Percentiles rank a stretch among this genome's conserved stretches.
Conservation (phyloP, 2,888 invertebrate species). For the Muscina levida region DNA sequence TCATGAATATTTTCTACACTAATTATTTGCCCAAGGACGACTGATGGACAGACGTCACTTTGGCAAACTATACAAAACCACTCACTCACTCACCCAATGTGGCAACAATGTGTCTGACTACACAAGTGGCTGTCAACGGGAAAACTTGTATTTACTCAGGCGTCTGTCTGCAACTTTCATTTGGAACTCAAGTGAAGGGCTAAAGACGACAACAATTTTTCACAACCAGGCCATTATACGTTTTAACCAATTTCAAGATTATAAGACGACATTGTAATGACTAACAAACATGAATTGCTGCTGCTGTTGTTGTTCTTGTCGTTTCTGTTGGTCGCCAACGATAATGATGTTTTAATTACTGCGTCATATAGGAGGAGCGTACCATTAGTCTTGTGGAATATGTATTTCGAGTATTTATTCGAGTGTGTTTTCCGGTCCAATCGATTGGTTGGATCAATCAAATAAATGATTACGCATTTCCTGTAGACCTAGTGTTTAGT, state of each 20-base stretch:
- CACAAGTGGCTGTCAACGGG: conserved; percentile 6
- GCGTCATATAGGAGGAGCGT: too few species aligned
- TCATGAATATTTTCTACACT: conserved; percentile 22
- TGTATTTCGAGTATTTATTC: neutral
- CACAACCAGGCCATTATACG: neutral
- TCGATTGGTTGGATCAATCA: neutral
- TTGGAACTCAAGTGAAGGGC: conserved; percentile 6
- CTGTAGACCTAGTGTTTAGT: too few species aligned
- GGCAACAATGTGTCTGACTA: conserved; percentile 2
- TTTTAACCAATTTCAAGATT: neutral
- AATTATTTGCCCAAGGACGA: conserved; percentile 18
- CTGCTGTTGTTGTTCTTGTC: neutral
- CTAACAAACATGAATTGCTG: conserved; percentile 1
- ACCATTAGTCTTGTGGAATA: too few species aligned
- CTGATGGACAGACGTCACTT: neutral
- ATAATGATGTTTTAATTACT: conserved; percentile 31
- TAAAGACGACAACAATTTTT: neutral
- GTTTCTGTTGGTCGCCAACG: neutral
- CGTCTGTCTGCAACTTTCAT: neutral
- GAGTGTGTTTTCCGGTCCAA: conserved; percentile 3
- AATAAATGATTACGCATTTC: neutral
- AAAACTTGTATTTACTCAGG: conserved; percentile 21
- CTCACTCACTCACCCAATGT: too few species aligned
- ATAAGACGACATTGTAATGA: conserved; percentile 18
- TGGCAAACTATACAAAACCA: neutral